phyloP scores from a whole-genome alignment of 2,797 vertebrate genomes.

The Garrulus glandarius region DNA sequence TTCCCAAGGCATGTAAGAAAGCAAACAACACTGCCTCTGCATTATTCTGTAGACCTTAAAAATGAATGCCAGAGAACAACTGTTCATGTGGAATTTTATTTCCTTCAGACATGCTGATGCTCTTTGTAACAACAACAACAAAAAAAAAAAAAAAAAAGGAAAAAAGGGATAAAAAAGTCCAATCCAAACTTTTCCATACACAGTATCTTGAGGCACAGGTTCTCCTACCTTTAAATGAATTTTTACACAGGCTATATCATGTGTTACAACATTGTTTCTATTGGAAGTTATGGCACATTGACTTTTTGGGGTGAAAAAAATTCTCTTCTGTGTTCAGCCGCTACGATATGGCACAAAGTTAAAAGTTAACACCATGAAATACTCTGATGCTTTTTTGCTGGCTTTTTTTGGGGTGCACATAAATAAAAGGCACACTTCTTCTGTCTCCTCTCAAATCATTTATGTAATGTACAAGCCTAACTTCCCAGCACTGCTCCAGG shows the following conservation, averaged over 20 bases:
- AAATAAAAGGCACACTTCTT: constrained; percentile 57
- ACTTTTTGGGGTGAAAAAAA: neutral
- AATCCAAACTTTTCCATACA: neutral
- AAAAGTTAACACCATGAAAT: neutral
- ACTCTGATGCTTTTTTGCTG: constrained; percentile 7
- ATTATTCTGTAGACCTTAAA: neutral
- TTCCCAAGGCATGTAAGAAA: neutral
- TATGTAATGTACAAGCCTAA: neutral
- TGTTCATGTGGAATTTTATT: neutral
- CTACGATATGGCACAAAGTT: constrained; percentile 23
- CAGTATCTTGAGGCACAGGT: constrained; percentile 1
- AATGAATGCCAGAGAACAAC: neutral
- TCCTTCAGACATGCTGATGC: neutral
- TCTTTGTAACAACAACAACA: neutral
- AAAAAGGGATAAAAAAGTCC: neutral
- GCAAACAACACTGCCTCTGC: neutral
- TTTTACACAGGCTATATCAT: neutral
- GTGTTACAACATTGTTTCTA: neutral
- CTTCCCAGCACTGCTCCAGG: constrained; percentile 30
- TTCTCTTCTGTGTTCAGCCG: neutral
- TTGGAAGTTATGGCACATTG: neutral
- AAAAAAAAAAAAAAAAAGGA: neutral
- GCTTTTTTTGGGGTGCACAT: constrained; percentile 30
- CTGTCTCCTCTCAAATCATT: neutral
- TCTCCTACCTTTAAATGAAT: neutral